Evolutionary conservation across 1,140 invertebrate species (phyloP).

Genomic region (Heliconius melpomene): DNA sequence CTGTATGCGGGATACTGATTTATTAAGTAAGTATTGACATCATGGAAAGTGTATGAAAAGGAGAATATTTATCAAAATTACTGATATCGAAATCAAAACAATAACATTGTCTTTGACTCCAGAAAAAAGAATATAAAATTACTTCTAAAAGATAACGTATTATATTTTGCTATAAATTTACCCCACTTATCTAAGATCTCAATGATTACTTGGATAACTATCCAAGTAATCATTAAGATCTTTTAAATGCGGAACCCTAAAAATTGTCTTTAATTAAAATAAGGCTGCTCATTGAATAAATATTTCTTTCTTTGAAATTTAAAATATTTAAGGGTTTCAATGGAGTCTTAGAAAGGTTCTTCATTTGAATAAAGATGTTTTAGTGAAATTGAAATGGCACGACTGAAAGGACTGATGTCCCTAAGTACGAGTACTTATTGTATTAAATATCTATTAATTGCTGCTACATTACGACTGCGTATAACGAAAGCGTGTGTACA

Average conservation of each 20-base stretch:
- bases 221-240: neutral
- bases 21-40: no score
- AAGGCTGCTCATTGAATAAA: neutral
- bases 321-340: slow-evolving; percentile 2
- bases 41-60: no score
- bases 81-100: no score
- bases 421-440: neutral
- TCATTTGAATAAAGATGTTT: neutral
- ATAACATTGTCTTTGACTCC: no score
- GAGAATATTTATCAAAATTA: no score
- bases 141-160: no score
- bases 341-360: neutral
- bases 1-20: no score
- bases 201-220: no score
- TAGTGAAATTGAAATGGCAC: neutral
- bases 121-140: no score
- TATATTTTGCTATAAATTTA: neutral
- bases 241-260: neutral
- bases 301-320: slow-evolving; percentile 6
- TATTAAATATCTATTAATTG: neutral
- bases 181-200: no score
- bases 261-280: neutral
- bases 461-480: neutral
- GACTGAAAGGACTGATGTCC: neutral
- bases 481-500: neutral